Conservation (phyloP, 2,113 vertebrate species). For the Microcebus tavaratra region DNA sequence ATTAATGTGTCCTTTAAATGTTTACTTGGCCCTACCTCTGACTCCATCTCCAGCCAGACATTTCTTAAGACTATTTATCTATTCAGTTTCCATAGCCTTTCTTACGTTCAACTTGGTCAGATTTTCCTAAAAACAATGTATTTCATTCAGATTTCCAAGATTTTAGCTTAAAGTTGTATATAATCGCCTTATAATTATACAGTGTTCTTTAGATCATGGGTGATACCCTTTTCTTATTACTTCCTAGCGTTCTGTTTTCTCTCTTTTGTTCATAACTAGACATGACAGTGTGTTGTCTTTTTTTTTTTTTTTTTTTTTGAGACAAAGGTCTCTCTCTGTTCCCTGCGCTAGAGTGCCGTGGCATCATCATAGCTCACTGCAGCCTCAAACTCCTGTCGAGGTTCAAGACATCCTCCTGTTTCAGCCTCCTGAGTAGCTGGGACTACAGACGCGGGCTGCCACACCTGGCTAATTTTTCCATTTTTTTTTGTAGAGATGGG, state of each 20-base stretch:
- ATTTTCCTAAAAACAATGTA: neutral
- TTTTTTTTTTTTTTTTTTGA: neutral
- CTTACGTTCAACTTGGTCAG: neutral
- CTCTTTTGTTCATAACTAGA: constrained; percentile 45
- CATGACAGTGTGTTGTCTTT: constrained; percentile 23
- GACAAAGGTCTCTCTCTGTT: too few species aligned
- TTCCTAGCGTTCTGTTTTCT: neutral
- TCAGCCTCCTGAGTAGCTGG: too few species aligned
- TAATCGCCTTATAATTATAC: neutral
- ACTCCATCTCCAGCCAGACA: neutral
- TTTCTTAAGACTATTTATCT: neutral
- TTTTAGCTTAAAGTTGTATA: neutral
- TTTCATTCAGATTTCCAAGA: neutral
- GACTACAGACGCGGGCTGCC: too few species aligned
- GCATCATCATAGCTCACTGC: too few species aligned
- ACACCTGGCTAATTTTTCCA: too few species aligned
- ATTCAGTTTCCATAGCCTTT: neutral
- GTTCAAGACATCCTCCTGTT: too few species aligned
- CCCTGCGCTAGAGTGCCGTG: too few species aligned
- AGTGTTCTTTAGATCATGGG: neutral
- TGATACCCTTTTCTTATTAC: neutral
- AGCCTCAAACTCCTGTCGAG: too few species aligned
- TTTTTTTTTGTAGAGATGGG: too few species aligned
- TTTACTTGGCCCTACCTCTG: neutral
- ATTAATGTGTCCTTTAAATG: neutral